These are phyloP conservation scores for Onthophagus taurus DNA, from an alignment of 1,140 invertebrate species.

Conservation along the genomic window DNA sequence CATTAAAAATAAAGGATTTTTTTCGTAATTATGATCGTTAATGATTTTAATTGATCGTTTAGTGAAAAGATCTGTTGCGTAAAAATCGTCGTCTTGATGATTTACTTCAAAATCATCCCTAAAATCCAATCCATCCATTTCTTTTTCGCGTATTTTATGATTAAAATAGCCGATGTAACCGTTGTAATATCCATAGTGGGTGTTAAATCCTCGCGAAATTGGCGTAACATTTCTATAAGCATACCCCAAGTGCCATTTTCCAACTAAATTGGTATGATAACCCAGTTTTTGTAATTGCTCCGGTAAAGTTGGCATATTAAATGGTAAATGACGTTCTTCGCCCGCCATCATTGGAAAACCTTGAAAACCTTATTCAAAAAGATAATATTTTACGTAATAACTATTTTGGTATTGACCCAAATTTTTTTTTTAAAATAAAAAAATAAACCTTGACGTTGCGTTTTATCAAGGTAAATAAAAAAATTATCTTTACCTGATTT, in stretches of 20 bases:
- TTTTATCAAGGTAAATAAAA: too few relatives aligned
- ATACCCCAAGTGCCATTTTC: constrained; percentile 82
- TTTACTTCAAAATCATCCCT: constrained; percentile 31
- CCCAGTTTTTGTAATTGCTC: constrained; percentile 65
- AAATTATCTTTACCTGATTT: constrained; percentile 49
- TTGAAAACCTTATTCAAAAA: constrained; percentile 46
- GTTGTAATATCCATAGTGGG: constrained; percentile 55
- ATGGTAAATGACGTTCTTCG: constrained; percentile 47
- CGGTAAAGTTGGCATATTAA: constrained; percentile 50
- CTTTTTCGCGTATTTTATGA: not conserved
- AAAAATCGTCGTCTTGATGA: constrained; percentile 48
- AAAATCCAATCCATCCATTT: constrained; percentile 26
- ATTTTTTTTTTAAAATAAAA: too few relatives aligned
- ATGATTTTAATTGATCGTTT: constrained; percentile 62
- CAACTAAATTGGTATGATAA: constrained; percentile 74
- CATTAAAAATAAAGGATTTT: constrained; percentile 72
- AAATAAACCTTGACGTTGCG: too few relatives aligned
- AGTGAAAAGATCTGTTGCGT: constrained; percentile 71
- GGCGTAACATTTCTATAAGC: constrained; percentile 39
- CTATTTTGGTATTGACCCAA: not conserved
- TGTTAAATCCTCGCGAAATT: constrained; percentile 49
- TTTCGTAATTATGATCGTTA: constrained; percentile 44
- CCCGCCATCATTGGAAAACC: constrained; percentile 46
- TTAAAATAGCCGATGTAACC: constrained; percentile 49
- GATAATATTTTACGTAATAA: too few relatives aligned